These are phyloP conservation scores for Anagrus nilaparvatae DNA, from an alignment of 1,140 invertebrate species.

Conservation along the genomic window DNA sequence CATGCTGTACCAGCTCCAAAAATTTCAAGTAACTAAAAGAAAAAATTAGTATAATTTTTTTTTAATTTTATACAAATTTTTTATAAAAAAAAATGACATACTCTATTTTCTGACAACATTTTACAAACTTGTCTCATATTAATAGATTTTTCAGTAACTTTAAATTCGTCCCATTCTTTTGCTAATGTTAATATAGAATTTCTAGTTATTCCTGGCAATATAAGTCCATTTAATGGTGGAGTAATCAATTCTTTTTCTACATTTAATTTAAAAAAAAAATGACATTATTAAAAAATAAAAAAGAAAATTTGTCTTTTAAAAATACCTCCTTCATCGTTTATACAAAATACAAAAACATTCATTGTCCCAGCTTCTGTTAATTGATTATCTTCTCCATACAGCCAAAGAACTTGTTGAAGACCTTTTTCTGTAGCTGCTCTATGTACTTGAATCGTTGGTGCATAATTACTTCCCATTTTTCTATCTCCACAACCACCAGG, in stretches of 20 bases:
- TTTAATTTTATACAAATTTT: slow-evolving; percentile 1
- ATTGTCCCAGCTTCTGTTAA: slow-evolving; percentile 98
- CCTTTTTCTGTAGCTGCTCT: slow-evolving; percentile 67
- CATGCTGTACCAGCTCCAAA: slow-evolving; percentile 94
- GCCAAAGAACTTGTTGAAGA: slow-evolving; percentile 94
- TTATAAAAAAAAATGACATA: slow-evolving; percentile 42
- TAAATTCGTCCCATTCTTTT: slow-evolving; percentile 77
- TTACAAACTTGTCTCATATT: slow-evolving; percentile 78
- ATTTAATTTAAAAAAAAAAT: slow-evolving; percentile 11
- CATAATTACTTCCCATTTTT: slow-evolving; percentile 94
- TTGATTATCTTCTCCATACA: slow-evolving; percentile 88
- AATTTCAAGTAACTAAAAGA: slow-evolving; percentile 73
- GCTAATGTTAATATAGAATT: slow-evolving; percentile 76
- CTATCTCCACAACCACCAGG: slow-evolving; percentile 89
- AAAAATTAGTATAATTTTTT: slow-evolving; percentile 11
- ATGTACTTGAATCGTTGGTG: slow-evolving; percentile 74
- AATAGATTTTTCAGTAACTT: slow-evolving; percentile 71
- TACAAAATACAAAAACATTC: slow-evolving; percentile 91
- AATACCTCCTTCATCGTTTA: slow-evolving; percentile 83
- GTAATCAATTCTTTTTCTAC: slow-evolving; percentile 86
- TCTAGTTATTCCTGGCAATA: slow-evolving; percentile 88
- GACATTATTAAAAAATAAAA: no score
- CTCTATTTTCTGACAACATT: slow-evolving; percentile 69
- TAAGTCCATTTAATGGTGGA: slow-evolving; percentile 83
- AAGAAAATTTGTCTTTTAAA: no score